phyloP scores from a whole-genome alignment of 2,888 invertebrate genomes.

The Pantelozetes paolii region DNA sequence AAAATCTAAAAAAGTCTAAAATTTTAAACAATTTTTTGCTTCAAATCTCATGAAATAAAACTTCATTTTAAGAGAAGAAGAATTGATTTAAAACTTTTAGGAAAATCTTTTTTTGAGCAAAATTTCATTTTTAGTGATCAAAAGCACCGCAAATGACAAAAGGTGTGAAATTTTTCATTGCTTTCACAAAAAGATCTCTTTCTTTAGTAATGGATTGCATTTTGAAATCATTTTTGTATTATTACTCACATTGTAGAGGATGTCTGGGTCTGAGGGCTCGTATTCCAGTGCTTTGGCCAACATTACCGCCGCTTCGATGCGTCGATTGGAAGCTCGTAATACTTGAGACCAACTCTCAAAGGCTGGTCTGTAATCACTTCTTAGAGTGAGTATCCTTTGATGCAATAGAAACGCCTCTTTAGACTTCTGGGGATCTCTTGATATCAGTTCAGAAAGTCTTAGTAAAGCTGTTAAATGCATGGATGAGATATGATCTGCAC shows the following conservation, averaged over 20 bases:
- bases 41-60: too few relatives aligned
- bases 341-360: conserved; percentile 18
- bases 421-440: conserved; percentile 20
- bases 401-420: conserved; percentile 34
- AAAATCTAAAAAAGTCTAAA: too few relatives aligned
- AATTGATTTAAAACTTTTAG: neutral
- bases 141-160: conserved; percentile 6
- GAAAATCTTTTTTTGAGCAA: neutral
- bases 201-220: conserved; percentile 9
- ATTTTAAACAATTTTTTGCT: too few relatives aligned
- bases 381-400: conserved; percentile 11
- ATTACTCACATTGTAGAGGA: conserved; percentile 44
- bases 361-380: conserved; percentile 20
- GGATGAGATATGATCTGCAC: conserved; percentile 34
- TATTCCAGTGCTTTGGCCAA: conserved; percentile 30
- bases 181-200: neutral
- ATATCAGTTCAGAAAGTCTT: conserved; percentile 31
- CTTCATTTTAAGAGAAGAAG: neutral
- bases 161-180: conserved; percentile 3
- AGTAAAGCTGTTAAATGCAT: conserved; percentile 38
- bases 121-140: neutral
- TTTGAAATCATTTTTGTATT: conserved; percentile 36
- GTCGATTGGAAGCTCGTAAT: conserved; percentile 21
- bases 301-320: conserved; percentile 26
- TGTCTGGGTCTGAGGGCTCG: conserved; percentile 38